Evolutionary conservation across 2,113 vertebrate species (phyloP), one percentile per base, ranked within the genome.

Genomic region (Anoura caudifer): DNA sequence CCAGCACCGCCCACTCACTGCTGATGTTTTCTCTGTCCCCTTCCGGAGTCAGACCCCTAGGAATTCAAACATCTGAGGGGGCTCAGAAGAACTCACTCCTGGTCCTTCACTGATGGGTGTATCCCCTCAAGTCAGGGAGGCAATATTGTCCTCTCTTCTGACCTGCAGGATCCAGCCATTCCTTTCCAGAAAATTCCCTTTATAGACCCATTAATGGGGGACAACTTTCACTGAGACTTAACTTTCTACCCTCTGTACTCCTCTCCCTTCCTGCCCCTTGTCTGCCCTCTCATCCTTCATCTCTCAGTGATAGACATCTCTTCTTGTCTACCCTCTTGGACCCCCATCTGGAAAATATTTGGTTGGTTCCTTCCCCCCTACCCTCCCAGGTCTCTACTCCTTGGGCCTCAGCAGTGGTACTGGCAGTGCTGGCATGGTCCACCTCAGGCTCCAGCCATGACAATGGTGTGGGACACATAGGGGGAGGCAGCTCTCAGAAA

Each of bases 11-110:
- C 99, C 98, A 3, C 98, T 98, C 97, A 99, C 98, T 5, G 99
- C 99, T 97, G 99, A 98, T 0, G 98, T 98, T 88, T 98, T 97
- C 98, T 98, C 99, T 99, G 96, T 99, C 98, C 19, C 98, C 97
- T 99, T 99, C 3, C 98, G 99, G 97, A 99, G 99, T 95, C 99
- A 99, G 50, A 99, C 99, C 77, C 59, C 92, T 70, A 96, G 95
- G 50, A 97, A 97, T 95, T 96, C 95, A 73, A 77, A 94, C 38
- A 19, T 26, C 50, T 36, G 17, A 50, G 20, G n/a, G 67, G 12
- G 14, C 43, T 87, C 86, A 52, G 56, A 41, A 59, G 76, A 73
- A 38, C 69, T 63, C 10, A 59, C 31, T 24, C 2, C 38, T 24
- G 69, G 75, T 52, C 38, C 26, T 70, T 22, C 26, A 2, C 47